Conservation (phyloP, 2,888 invertebrate genomes). For the Tetranychus truncatus region DNA sequence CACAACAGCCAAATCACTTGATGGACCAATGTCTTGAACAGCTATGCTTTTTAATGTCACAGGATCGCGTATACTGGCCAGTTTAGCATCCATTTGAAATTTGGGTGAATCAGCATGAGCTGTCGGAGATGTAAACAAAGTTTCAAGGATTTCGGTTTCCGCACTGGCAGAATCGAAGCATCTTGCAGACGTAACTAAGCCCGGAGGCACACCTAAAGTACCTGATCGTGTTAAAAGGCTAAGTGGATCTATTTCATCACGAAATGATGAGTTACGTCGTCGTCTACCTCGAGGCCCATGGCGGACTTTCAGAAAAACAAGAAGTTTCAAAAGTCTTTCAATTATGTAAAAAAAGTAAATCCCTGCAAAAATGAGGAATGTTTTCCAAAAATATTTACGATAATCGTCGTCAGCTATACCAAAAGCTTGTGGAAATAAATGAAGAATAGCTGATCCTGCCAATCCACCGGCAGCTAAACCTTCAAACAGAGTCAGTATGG, state of each 20-base stretch:
- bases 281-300: slow-evolving; percentile 8
- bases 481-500: slow-evolving; percentile 23
- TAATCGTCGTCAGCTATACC: slow-evolving; percentile 21
- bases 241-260: slow-evolving; percentile 13
- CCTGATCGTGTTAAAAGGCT: neutral
- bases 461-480: slow-evolving; percentile 23
- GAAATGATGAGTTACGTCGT: slow-evolving; percentile 13
- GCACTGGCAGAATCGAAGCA: neutral
- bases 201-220: neutral
- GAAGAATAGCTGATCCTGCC: slow-evolving; percentile 21
- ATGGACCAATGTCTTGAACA: slow-evolving; percentile 3
- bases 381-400: slow-evolving; percentile 22
- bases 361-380: slow-evolving; percentile 22
- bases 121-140: neutral
- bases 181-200: neutral
- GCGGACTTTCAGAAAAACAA: slow-evolving; percentile 10
- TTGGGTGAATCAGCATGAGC: neutral
- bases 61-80: neutral
- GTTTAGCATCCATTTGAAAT: neutral
- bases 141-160: neutral
- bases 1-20: slow-evolving; percentile 7
- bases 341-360: slow-evolving; percentile 21
- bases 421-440: slow-evolving; percentile 23
- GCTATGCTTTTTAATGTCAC: neutral
- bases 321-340: slow-evolving; percentile 20